Conservation (phyloP, 2,888 invertebrate genomes). For the Leucoma salicis region DNA sequence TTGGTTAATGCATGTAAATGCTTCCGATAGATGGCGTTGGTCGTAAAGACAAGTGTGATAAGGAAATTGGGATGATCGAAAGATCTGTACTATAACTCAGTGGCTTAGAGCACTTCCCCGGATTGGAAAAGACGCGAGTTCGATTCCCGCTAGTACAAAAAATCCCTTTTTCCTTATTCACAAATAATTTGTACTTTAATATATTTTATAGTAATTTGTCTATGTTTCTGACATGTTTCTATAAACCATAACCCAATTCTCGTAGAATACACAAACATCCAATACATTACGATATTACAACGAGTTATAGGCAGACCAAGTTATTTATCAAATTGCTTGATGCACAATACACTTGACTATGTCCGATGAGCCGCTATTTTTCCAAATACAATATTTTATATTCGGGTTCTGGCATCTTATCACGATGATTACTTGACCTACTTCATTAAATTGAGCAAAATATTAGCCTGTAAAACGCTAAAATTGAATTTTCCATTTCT, state of each 20-base stretch:
- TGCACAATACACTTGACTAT: constrained; percentile 26
- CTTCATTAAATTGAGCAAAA: constrained; percentile 27
- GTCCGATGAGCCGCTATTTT: constrained; percentile 21
- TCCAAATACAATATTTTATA: constrained; percentile 18
- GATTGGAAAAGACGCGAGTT: no score
- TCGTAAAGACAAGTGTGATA: no score
- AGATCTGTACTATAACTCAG: no score
- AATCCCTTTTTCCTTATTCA: no score
- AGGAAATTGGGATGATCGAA: no score
- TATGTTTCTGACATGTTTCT: neutral
- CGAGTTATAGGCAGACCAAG: constrained; percentile 11
- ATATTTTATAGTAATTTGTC: neutral
- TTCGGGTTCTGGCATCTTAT: constrained; percentile 20
- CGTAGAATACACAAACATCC: neutral
- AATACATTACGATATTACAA: constrained; percentile 23
- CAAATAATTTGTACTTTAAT: no score
- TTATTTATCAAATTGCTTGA: constrained; percentile 18
- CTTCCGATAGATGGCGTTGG: no score
- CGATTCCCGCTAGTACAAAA: no score
- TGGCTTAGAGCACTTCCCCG: no score
- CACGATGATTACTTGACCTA: constrained; percentile 34
- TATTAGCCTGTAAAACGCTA: no score
- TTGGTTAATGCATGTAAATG: no score
- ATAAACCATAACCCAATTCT: neutral
- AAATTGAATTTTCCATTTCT: no score